A percentile compares a stretch with the other conserved stretches of the same genome.
Evolutionary conservation across 1,140 invertebrate species (phyloP).

Genomic region (Caenorhabditis remanei): DNA sequence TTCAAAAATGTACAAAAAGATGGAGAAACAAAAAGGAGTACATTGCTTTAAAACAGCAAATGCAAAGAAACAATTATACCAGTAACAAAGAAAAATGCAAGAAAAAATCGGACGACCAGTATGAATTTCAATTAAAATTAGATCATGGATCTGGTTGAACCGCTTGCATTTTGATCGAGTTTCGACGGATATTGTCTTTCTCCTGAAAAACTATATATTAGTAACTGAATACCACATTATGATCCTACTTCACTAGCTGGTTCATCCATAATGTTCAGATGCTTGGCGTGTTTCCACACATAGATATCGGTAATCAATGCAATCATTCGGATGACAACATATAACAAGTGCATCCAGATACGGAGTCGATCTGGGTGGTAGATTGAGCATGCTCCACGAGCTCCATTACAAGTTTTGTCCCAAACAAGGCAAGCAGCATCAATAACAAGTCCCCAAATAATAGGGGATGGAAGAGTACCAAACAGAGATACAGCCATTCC

Average conservation of each 20-base stretch:
- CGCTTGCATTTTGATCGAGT: conserved; percentile 40
- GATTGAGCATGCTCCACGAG: conserved; percentile 71
- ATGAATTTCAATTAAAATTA: background rate
- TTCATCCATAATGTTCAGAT: conserved; percentile 66
- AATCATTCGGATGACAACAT: conserved; percentile 60
- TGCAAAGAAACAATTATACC: background rate
- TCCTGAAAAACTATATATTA: background rate
- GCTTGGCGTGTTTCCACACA: conserved; percentile 64
- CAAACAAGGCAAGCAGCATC: conserved; percentile 75
- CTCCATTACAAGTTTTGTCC: conserved; percentile 68
- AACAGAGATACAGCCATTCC: conserved; percentile 65
- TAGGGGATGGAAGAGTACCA: conserved; percentile 74
- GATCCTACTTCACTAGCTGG: conserved; percentile 5
- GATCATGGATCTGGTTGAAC: conserved; percentile 41
- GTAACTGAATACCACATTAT: background rate
- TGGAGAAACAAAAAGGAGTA: background rate
- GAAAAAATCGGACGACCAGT: background rate
- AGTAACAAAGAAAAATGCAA: background rate
- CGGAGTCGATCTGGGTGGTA: conserved; percentile 73
- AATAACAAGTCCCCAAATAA: conserved; percentile 74
- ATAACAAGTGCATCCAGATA: conserved; percentile 62
- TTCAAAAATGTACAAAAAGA: conserved; percentile 12
- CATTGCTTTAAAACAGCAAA: background rate
- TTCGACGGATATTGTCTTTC: conserved; percentile 31
- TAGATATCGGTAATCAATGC: conserved; percentile 63